phyloP scores from a whole-genome alignment of 2,113 vertebrate genomes.

The Pan paniscus region DNA sequence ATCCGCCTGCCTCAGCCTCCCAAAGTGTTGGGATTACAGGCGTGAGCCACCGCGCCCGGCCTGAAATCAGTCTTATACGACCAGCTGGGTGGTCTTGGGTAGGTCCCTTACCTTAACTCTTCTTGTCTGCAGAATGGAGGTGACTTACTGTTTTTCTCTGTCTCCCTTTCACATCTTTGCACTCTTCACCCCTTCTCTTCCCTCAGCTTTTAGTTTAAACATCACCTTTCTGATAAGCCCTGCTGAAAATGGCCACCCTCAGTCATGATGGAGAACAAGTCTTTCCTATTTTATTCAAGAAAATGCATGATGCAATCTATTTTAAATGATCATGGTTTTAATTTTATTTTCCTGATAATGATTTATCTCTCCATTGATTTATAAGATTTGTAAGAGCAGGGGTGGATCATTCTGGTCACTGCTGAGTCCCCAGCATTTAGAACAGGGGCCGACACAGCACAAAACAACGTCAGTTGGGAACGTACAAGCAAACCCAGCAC shows the following conservation, averaged over 20 bases:
- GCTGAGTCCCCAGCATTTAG: background rate
- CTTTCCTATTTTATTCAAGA: background rate
- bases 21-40: too few species aligned
- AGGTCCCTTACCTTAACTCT: background rate
- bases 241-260: background rate
- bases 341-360: background rate
- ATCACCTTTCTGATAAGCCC: background rate
- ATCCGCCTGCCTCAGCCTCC: too few species aligned
- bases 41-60: fast-evolving
- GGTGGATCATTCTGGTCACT: background rate
- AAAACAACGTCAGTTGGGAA: background rate
- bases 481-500: background rate
- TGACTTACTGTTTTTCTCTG: background rate
- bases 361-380: background rate
- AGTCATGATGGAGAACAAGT: background rate
- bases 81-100: background rate
- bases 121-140: background rate
- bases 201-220: background rate
- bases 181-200: background rate
- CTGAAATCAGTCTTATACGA: background rate
- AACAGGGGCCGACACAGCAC: background rate
- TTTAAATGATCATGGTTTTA: background rate
- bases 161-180: background rate
- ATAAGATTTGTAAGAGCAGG: background rate
- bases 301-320: background rate